These are phyloP conservation scores for Pantala flavescens DNA, from an alignment of 1,140 invertebrate species.

Conservation along the genomic window DNA sequence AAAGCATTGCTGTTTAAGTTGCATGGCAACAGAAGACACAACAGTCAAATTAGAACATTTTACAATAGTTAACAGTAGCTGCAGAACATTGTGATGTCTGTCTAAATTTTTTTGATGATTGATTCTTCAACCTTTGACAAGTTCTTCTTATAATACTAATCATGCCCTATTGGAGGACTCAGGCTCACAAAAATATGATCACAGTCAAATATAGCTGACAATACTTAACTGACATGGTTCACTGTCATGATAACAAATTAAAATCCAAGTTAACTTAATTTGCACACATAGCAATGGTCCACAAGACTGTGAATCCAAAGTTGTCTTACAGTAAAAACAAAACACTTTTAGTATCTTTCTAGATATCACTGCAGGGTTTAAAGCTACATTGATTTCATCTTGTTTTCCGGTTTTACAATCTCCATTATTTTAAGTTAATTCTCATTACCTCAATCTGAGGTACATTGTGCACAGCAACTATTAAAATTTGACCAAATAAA, in stretches of 20 bases:
- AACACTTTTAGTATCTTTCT: neutral
- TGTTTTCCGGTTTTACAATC: neutral
- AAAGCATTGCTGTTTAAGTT: neutral
- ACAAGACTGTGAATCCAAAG: neutral
- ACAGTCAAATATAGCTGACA: slow-evolving; percentile 9
- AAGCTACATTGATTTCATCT: slow-evolving; percentile 6
- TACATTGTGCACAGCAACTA: neutral
- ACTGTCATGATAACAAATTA: neutral
- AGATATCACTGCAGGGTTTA: neutral
- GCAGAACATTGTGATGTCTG: neutral
- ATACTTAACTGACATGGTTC: slow-evolving; percentile 2
- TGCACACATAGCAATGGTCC: neutral
- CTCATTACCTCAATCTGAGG: neutral
- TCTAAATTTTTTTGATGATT: neutral
- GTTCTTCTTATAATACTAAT: neutral
- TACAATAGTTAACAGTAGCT: slow-evolving; percentile 3
- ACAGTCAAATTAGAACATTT: neutral
- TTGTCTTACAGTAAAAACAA: neutral
- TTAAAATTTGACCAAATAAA: neutral
- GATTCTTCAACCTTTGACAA: neutral
- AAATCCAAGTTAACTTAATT: neutral
- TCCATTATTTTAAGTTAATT: neutral
- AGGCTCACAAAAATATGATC: slow-evolving; percentile 9
- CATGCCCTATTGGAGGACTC: neutral
- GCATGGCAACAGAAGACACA: neutral